Percentiles rank a stretch among this genome's conserved stretches.
Conservation (phyloP, 1,140 invertebrate species). For the Macrotrachela quadricornifera region DNA sequence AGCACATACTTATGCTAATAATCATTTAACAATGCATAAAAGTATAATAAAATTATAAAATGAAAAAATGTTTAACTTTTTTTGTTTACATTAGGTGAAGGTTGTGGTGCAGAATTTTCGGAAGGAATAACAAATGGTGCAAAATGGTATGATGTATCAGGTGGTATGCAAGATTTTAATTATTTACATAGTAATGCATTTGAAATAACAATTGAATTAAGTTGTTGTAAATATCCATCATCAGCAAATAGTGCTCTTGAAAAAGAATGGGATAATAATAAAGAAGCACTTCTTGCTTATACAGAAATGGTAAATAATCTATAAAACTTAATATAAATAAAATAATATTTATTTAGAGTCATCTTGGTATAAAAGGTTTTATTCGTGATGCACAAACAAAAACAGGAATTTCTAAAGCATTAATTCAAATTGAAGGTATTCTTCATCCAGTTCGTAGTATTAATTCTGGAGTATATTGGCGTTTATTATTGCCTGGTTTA, state of each 20-base stretch:
- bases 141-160: conserved; percentile 10
- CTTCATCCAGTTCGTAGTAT: conserved; percentile 19
- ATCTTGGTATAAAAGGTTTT: conserved; percentile 63
- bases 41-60: not conserved
- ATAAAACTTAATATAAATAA: too few relatives aligned
- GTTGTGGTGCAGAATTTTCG: not conserved
- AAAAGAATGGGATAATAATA: conserved; percentile 8
- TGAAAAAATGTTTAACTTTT: too few relatives aligned
- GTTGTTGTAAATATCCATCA: conserved; percentile 82
- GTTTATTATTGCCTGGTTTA: conserved; percentile 59
- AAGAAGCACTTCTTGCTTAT: conserved; percentile 1
- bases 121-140: conserved; percentile 8
- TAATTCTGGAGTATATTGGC: conserved; percentile 65
- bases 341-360: conserved; percentile 37
- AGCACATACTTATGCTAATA: not conserved
- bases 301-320: not conserved
- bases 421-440: conserved; percentile 41
- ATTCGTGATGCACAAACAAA: conserved; percentile 26
- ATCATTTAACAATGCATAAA: not conserved
- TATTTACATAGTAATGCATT: conserved; percentile 91
- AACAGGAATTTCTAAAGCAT: conserved; percentile 29
- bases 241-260: not conserved
- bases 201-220: conserved; percentile 89
- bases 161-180: conserved; percentile 95
- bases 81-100: too few relatives aligned